Base-by-base conservation (phyloP, 2,888 invertebrate genomes). In the Dasysyrphus tricinctus region DNA sequence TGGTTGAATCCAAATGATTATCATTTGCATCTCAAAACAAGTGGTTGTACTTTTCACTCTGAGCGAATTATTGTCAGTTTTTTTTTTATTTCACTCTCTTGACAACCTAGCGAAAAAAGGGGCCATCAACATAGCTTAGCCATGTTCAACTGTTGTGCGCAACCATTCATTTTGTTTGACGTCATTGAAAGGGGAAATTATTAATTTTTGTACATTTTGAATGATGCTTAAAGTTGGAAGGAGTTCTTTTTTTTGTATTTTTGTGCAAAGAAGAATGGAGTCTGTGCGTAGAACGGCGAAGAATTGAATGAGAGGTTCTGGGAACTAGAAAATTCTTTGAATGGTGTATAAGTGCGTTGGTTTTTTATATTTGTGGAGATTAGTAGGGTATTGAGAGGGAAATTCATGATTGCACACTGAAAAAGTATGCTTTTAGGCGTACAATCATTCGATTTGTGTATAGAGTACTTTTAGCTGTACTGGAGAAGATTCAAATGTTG, bases 151-250 rank as follows among this genome's bases (percentile, higher is more conserved):
- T 75, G 70, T 29, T 78, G 63, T 63, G 77, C 81, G 77, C 77
- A 61, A 76, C 24, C 76, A 67, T 67, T 80, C 78, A 74, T 72
- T 78, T n/a, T 34, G 44, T 73, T 88, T 85, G 84, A 88, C 88
- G 88, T 88, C 85, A 88, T 75, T 77, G 69, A 54, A 39, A 57
- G 80, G 84, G 77, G 73, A 80, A 88, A 76, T 49, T 49, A 32
- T 49, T n/a, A 69, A 56, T 42, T 69, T 47, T 67, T 34, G 51
- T 74, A 74, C 67, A 44, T 51, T 70, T 56, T 69, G 74, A 59
- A 59, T 70, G 67, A 37, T 49, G 34, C 56, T n/a, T 47, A 63
- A 39, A 34, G 44, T 44, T 63, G 47, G 29, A 39, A 54, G 47
- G 24, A 24, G 24, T 42, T 42, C 63, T 61, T 32, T 56, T 14